Conservation (phyloP, 2,113 vertebrate species). For the Xerus inauris region DNA sequence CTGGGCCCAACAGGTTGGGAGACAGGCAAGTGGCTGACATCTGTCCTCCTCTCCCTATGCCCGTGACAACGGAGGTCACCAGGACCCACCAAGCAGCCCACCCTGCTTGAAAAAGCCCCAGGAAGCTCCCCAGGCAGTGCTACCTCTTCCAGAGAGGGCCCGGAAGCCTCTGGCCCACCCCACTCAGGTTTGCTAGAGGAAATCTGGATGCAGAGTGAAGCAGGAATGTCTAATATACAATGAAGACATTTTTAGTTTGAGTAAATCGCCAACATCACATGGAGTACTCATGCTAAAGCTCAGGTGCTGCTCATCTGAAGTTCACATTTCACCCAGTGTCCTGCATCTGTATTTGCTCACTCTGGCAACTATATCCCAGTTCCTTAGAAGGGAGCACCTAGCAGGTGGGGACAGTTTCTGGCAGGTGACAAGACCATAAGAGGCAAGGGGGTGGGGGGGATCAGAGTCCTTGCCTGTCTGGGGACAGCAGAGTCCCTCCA, state of each 20-base stretch:
- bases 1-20: background rate
- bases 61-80: background rate
- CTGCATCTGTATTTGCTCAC: background rate
- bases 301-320: background rate
- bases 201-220: background rate
- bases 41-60: background rate
- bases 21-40: background rate
- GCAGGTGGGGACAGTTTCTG: background rate
- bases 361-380: background rate
- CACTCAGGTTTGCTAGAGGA: background rate
- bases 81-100: background rate
- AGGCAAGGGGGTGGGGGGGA: accelerated
- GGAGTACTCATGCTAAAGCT: background rate
- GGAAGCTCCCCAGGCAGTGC: background rate
- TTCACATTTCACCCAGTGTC: background rate
- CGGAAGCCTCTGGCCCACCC: background rate
- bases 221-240: background rate
- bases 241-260: background rate
- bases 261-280: background rate
- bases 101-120: background rate
- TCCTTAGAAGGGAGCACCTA: background rate
- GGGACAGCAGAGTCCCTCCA: constrained; percentile 12
- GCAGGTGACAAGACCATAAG: background rate
- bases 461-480: background rate
- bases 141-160: background rate